Percentiles rank a stretch among this genome's conserved stretches.
phyloP scores from a whole-genome alignment of 2,797 vertebrate genomes.

The Hyperoplus lanceolatus region DNA sequence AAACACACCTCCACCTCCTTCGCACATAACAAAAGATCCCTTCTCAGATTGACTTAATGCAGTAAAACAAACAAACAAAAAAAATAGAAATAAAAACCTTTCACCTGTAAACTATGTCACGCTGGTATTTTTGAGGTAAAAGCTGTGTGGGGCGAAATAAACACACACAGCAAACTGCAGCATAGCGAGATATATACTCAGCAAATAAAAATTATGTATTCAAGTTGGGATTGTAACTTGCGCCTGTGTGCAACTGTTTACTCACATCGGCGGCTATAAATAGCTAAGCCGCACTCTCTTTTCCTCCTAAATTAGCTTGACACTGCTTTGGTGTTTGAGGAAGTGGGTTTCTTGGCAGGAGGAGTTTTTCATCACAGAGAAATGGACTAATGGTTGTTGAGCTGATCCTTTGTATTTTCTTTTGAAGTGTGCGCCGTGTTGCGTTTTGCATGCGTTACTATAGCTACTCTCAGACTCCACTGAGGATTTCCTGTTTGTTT shows the following conservation, averaged over 20 bases:
- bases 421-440: conserved; percentile 42
- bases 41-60: conserved; percentile 35
- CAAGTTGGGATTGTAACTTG: conserved; percentile 62
- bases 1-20: neutral
- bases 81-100: neutral
- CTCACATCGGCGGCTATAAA: conserved; percentile 59
- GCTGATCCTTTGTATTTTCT: conserved; percentile 29
- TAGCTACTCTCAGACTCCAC: conserved; percentile 14
- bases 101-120: conserved; percentile 52
- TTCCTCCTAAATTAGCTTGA: conserved; percentile 51
- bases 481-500: conserved; percentile 32
- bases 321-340: conserved; percentile 2
- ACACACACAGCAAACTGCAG: conserved; percentile 49
- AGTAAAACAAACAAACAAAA: conserved; percentile 23
- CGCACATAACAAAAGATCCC: conserved; percentile 24
- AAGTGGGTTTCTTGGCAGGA: conserved; percentile 33
- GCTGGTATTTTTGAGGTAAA: conserved; percentile 59
- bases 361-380: conserved; percentile 24
- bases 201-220: conserved; percentile 73
- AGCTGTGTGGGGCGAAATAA: conserved; percentile 40
- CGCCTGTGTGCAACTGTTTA: conserved; percentile 42
- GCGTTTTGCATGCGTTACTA: neutral
- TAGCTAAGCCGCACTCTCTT: conserved; percentile 40
- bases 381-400: conserved; percentile 23
- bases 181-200: conserved; percentile 47